Base-by-base conservation (phyloP, 2,113 vertebrate genomes). In the Regulus satrapa region DNA sequence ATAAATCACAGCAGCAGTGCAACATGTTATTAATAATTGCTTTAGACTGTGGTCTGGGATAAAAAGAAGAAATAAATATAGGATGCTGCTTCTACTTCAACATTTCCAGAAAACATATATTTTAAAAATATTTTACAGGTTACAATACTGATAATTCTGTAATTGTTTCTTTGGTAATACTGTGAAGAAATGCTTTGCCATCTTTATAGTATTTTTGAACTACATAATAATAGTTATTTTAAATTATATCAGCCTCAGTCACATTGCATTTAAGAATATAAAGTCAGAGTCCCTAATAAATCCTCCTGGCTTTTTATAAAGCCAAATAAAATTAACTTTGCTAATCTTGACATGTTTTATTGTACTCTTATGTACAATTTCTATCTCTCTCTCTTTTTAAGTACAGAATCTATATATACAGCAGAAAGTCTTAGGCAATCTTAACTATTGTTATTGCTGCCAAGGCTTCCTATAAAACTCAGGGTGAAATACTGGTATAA, bases 211-310 rank as follows among this genome's bases (percentile, higher is more conserved):
- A 94, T 85, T 95, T 73, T 96, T 92, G 74, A 97, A 91, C 77
- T 95, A 90, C 84, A 82, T 64, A 96, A 94, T 95, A 97, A 96
- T 96, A 97, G 97, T 98, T 97, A 97, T 90, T 97, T 95, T 91
- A 94, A 97, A 96, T 94, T 97, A 95, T 95, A 84, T 88, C 95
- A 87, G 82, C 95, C 82, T 76, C 90, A 91, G 82, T 94, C 77
- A 90, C 82, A 75, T 74, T 90, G 62, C 58, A 85, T 87, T 95
- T 91, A 91, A 96, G 94, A 93, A 84, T 80, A 89, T 14, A 92
- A 18, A 94, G 81, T 82, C 59, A 82, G 87, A 97, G 75, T 90
- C 66, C 58, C 87, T 93, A 96, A 94, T 96, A 98, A 98, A 96
- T 91, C 67, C 55, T 94, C 80, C 91, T 80, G 66, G 14, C 80